Base-by-base conservation (phyloP, 2,888 invertebrate genomes). In the Hemistola chrysoprasaria region DNA sequence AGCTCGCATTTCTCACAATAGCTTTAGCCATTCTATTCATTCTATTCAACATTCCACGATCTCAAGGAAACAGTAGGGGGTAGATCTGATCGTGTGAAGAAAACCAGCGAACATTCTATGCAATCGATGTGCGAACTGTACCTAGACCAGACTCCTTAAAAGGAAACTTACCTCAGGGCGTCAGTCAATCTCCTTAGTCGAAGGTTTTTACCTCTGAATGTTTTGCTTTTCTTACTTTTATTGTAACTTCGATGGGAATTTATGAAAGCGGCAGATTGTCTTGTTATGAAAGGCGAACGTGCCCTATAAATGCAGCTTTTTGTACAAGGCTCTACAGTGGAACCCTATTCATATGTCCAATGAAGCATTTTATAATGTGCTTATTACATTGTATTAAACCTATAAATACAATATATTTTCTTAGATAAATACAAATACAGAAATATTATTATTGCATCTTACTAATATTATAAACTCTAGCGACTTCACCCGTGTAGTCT, bases 61-160 rank as follows among this genome's bases (percentile, higher is more conserved):
- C 38, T 25, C 41, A 37, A 36, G 40, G 38, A 25, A 47, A 42
- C 46, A 29, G 41, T 32, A 23, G 45, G 40, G 34, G 37, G 33
- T 37, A 43, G 38, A 41, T 45, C 40, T 23, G 41, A 47, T 50
- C 53, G 53, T 53, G 53, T 43, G 47, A 53, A 53, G 42, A 31
- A 47, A 53, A 40, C 22, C 11, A 38, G 22, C 28, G 22, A 22
- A 25, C 40, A 50, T 50, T 53, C 42, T 47, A 53, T 47, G 40
- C 41, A 43, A 47, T 42, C 42, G 36, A 8, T 38, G 46, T 45
- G 50, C 38, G 49, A 47, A 16, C 16, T 16, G 16, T 4, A 4
- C 41, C 43, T 47, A 47, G 37, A 32, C 40, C 24, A 34, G 42
- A 8, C 37, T 34, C 53, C 50, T 39, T 53, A 50, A 40, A 50